Conservation (phyloP, 2,113 vertebrate species). For the Dasyprocta punctata region DNA sequence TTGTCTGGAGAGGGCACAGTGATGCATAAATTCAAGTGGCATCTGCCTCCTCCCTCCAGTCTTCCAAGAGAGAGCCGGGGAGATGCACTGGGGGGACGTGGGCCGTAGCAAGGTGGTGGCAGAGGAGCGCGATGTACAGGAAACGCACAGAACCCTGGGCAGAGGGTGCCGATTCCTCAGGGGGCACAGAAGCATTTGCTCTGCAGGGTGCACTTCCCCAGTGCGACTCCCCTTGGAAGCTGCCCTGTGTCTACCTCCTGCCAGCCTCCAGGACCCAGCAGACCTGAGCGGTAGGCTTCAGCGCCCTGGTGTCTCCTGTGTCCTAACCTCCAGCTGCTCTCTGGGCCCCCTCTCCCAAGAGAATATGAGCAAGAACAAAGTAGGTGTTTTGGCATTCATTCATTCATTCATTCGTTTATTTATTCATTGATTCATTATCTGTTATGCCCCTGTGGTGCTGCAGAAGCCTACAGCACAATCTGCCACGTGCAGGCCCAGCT, state of each 20-base stretch:
- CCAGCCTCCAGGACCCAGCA: background rate
- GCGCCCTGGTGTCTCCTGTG: rapidly evolving
- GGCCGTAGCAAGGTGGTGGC: background rate
- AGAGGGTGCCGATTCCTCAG: background rate
- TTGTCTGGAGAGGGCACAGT: background rate
- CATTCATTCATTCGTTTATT: background rate
- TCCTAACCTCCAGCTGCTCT: background rate
- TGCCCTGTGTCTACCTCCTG: too few species aligned
- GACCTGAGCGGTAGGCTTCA: background rate
- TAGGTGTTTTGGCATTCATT: background rate
- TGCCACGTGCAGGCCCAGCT: background rate
- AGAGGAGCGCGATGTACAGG: rapidly evolving
- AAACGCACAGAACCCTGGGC: too few species aligned
- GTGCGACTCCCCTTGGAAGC: rapidly evolving
- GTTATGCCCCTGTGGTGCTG: background rate
- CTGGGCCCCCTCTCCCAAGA: background rate
- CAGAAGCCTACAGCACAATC: background rate
- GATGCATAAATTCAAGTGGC: background rate
- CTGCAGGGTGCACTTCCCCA: background rate
- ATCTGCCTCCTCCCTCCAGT: background rate
- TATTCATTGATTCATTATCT: background rate
- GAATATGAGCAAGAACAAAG: background rate
- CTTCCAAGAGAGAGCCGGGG: background rate
- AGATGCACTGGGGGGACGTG: rapidly evolving
- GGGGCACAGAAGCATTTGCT: rapidly evolving